Conservation (phyloP, 1,140 invertebrate genomes). For the Contarinia nasturtii region DNA sequence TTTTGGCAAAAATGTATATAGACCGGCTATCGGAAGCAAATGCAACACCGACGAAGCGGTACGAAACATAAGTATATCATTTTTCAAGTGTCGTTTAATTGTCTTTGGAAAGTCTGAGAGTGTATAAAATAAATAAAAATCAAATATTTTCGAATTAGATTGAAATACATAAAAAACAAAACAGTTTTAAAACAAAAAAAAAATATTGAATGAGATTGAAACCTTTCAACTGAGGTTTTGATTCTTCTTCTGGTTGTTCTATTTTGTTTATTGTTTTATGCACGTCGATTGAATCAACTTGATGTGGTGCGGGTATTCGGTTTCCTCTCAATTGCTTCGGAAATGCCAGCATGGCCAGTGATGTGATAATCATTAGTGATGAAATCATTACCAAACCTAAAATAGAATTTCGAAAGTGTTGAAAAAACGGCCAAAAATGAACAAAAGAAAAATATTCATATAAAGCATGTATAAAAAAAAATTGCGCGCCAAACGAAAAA, state of each 20-base stretch:
- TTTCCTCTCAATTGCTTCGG: constrained; percentile 39
- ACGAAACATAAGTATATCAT: constrained; percentile 77
- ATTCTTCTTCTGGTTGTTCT: not conserved
- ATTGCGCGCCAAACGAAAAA: too few species aligned
- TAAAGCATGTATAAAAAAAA: too few species aligned
- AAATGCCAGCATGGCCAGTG: constrained; percentile 75
- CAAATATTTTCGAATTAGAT: too few species aligned
- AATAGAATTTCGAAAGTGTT: not conserved
- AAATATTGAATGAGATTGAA: not conserved
- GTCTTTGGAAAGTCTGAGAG: constrained; percentile 69
- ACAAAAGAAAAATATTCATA: too few species aligned
- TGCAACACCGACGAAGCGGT: constrained; percentile 77
- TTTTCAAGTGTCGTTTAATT: constrained; percentile 64
- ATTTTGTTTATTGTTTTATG: constrained; percentile 5
- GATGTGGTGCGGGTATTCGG: constrained; percentile 11
- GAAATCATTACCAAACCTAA: constrained; percentile 61
- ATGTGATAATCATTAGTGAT: constrained; percentile 53
- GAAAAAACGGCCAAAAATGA: too few species aligned
- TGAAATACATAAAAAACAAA: not conserved
- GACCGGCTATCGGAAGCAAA: constrained; percentile 72
- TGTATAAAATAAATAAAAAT: too few species aligned
- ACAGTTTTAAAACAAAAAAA: not conserved
- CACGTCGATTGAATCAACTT: not conserved
- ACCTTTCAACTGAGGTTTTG: constrained; percentile 9
- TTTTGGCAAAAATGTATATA: constrained; percentile 86